These are phyloP conservation scores for Pungitius pungitius DNA, from an alignment of 2,113 vertebrate genomes.

Conservation along the genomic window DNA sequence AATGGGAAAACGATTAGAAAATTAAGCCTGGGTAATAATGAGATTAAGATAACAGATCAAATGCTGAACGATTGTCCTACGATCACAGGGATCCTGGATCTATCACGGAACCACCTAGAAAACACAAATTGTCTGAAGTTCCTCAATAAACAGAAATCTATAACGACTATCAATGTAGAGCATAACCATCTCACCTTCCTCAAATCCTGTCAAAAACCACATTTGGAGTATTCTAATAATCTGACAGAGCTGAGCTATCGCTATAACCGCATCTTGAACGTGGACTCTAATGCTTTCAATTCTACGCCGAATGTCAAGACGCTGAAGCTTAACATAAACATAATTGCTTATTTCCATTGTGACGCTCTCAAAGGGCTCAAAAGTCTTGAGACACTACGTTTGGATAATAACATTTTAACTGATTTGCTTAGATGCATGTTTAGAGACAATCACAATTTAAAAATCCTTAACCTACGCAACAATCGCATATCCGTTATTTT, in stretches of 20 bases:
- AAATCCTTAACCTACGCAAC: conserved; percentile 83
- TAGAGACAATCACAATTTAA: conserved; percentile 72
- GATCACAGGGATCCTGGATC: conserved; percentile 62
- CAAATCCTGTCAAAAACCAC: conserved; percentile 2
- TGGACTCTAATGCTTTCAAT: conserved; percentile 66
- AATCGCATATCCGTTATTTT: conserved; percentile 86
- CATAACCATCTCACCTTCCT: conserved; percentile 78
- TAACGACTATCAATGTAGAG: conserved; percentile 71
- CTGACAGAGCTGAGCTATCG: conserved; percentile 76
- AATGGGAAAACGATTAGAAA: conserved; percentile 34
- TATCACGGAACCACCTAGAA: conserved; percentile 78
- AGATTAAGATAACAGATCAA: fast-evolving
- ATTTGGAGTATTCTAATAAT: fast-evolving
- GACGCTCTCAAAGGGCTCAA: conserved; percentile 75
- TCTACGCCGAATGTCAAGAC: conserved; percentile 66
- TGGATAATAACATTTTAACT: conserved; percentile 87
- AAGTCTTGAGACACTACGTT: conserved; percentile 75
- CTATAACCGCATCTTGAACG: conserved; percentile 82
- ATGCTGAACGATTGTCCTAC: conserved; percentile 67
- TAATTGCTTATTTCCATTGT: conserved; percentile 73
- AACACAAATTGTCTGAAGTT: conserved; percentile 47
- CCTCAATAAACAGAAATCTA: fast-evolving
- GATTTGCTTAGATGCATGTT: conserved; percentile 78
- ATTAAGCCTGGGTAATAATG: conserved; percentile 60
- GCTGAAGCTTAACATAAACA: conserved; percentile 84